Percentiles rank a stretch among this genome's conserved stretches.
phyloP scores from a whole-genome alignment of 2,797 vertebrate genomes.

The Scolopax bukidnonensis region DNA sequence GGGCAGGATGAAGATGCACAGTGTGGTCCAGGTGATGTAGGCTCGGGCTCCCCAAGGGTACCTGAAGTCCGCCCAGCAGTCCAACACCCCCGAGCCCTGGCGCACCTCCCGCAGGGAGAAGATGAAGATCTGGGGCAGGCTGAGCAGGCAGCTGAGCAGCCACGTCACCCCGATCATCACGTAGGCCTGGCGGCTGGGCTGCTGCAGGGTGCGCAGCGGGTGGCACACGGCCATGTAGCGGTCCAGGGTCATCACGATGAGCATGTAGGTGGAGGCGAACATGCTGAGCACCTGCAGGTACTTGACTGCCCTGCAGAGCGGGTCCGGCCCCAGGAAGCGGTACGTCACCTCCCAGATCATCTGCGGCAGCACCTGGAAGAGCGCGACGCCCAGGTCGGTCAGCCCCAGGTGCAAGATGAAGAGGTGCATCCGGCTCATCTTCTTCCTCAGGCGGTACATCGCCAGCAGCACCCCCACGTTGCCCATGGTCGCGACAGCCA shows the following conservation, averaged over 20 bases:
- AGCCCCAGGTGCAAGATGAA: slow-evolving; percentile 91
- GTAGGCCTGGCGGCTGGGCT: slow-evolving; percentile 84
- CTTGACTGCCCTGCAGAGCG: slow-evolving; percentile 89
- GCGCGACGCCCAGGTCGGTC: slow-evolving; percentile 88
- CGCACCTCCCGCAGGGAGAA: slow-evolving; percentile 89
- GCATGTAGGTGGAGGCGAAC: slow-evolving; percentile 98
- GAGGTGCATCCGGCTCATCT: slow-evolving; percentile 89
- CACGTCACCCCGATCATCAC: slow-evolving; percentile 87
- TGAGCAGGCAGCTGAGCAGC: slow-evolving; percentile 87
- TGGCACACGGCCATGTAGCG: slow-evolving; percentile 94
- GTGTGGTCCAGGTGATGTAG: slow-evolving; percentile 91
- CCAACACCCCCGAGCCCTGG: slow-evolving; percentile 85
- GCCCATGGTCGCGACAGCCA: slow-evolving; percentile 82
- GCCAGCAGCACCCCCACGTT: slow-evolving; percentile 86
- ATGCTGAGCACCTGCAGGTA: slow-evolving; percentile 98
- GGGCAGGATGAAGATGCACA: slow-evolving; percentile 87
- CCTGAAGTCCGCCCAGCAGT: slow-evolving; percentile 91
- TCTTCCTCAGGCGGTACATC: slow-evolving; percentile 78
- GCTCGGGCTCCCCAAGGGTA: slow-evolving; percentile 86
- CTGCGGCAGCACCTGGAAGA: slow-evolving; percentile 95
- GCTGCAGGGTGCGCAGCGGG: slow-evolving; percentile 89
- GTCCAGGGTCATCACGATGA: slow-evolving; percentile 94
- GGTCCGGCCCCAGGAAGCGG: slow-evolving; percentile 90
- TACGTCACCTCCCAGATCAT: slow-evolving; percentile 95
- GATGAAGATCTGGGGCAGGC: slow-evolving; percentile 92